Base-by-base conservation (phyloP, 2,888 invertebrate species). In the Norana najaformis region DNA sequence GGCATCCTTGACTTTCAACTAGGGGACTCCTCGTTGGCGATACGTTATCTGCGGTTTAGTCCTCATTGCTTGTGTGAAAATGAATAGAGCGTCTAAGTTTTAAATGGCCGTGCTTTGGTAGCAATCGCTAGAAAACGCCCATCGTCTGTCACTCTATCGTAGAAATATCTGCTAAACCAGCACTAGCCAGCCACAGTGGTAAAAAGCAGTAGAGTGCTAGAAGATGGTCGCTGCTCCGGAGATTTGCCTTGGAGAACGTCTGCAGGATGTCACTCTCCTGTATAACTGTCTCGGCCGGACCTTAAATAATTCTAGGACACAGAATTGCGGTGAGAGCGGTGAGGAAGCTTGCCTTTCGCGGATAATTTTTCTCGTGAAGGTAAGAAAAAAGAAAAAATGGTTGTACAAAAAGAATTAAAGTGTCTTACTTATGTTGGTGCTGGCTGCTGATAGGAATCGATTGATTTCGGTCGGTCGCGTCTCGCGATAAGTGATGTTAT, bases 81-180 rank as follows among this genome's bases (percentile, higher is more conserved):
- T 30, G 30, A 69, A n/a, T 8, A 69, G 69, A 69, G 69, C n/a
- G 69, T 69, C 69, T 69, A 8, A 4, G 8, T n/a, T 69, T 69
- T n/a, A 69, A 69, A 69, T 69, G 69, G 69, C 69, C 69, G 69
- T 69, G 69, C 69, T 16, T 69, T n/a, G n/a, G 11, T 69, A 8
- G 30, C 30, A 6, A n/a, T 69, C 30, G 69, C n/a, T 53, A 69
- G 69, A n/a, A 69, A 11, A 69, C 69, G 69, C 69, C 69, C 69
- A 69, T n/a, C 69, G 69, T n/a, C 69, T 69, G n/a, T 69, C 69
- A n/a, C 69, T 69, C 69, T 69, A 69, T 69, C n/a, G 69, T 69
- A 69, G n/a, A 69, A 30, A 6, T 69, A 13, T 69, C 69, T 30
- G n/a, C n/a, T 69, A n/a, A 69, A 11, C n/a, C 30, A 69, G 30